A percentile compares a stretch with the other conserved stretches of the same genome.
phyloP scores from a whole-genome alignment of 2,113 vertebrate species.

The Acanthochromis polyacanthus region DNA sequence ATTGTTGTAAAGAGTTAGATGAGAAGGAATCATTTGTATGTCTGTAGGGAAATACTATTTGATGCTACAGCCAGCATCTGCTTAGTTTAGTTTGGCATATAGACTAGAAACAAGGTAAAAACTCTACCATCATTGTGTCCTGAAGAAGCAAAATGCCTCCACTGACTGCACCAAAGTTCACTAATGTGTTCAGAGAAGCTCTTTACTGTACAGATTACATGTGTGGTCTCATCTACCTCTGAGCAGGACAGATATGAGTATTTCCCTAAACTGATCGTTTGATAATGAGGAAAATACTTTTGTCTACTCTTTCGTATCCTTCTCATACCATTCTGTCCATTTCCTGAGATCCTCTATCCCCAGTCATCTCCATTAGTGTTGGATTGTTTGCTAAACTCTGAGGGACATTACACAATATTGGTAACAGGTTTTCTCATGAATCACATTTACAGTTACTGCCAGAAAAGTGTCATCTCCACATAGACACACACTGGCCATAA shows the following conservation, averaged over 20 bases:
- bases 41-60: neutral
- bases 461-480: slow-evolving; percentile 12
- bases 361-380: neutral
- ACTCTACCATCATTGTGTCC: neutral
- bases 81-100: neutral
- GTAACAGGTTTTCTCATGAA: slow-evolving; percentile 25
- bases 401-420: slow-evolving; percentile 10
- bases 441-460: slow-evolving; percentile 42
- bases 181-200: neutral
- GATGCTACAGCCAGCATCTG: neutral
- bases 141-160: no score
- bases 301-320: neutral
- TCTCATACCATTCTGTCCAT: neutral
- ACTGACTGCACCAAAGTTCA: neutral
- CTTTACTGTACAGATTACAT: no score
- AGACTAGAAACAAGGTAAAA: neutral
- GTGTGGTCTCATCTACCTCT: neutral
- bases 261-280: neutral
- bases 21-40: neutral
- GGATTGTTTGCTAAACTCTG: slow-evolving; percentile 23
- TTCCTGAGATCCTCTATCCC: neutral
- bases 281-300: neutral
- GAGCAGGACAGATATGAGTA: no score
- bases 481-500: slow-evolving; percentile 15
- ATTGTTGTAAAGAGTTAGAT: neutral